Base-by-base conservation (phyloP, 2,797 vertebrate species). In the Myotis findleyi region DNA sequence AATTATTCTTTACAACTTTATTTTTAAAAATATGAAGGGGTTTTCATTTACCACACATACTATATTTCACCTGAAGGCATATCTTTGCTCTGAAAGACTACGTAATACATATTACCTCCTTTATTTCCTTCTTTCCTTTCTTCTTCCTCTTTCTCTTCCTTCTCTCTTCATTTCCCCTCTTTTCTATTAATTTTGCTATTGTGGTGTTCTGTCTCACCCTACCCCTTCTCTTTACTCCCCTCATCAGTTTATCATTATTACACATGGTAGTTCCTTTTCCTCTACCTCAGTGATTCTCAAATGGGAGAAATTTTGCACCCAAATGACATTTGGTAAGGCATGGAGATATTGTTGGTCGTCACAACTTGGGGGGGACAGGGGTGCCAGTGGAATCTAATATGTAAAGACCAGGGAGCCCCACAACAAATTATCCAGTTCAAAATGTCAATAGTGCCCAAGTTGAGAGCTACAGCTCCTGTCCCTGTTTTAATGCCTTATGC, bases 311-410 rank as follows among this genome's bases (percentile, higher is more conserved):
- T 83, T 80, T 76, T 96, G 41, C 7, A 25, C 20, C 16, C 9
- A 73, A 23, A 9, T 49, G 30, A 53, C 21, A 69, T 82, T 84
- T 44, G 18, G 7, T 69, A 44, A 73, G 53, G 4, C 75, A 9
- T 84, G 14, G 13, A 93, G 14, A 53, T 4, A 72, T 44, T 44
- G 82, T 59, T 87, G 11, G 1, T 53, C 41, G 21, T 64, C 51
- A 49, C 1, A 41, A 2, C 4, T 5, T 3, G 11, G 9, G 71
- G 2, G 49, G 38, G 2, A 2, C 2, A 27, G 13, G 1, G 1
- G 0, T 25, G 11, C 8, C 49, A 6, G 18, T 57, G 17, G 59
- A 66, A 33, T 76, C n/a, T 44, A 62, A 20, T 71, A 1, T 51
- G 11, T 68, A 68, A 86, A 25, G 25, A 36, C 20, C 7, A 41